Evolutionary conservation across 2,113 vertebrate genomes (phyloP), one percentile per base, ranked within the genome.

Genomic region (Boulengeromyrus knoepffleri): DNA sequence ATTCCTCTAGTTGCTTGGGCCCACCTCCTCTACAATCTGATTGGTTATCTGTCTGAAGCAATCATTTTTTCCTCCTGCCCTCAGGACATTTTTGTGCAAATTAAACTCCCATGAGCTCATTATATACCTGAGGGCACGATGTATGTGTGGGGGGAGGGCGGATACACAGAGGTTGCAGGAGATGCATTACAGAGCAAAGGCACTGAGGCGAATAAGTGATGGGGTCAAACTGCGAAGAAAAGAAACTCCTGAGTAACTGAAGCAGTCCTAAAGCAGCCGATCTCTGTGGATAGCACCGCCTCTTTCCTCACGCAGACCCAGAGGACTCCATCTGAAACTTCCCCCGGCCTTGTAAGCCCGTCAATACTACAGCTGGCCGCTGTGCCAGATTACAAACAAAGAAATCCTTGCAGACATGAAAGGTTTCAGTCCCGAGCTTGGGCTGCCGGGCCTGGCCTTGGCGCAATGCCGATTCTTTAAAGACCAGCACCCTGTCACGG

Each of bases 291-390:
- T 91, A 88, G 87, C 50, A 92, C 92, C 92, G 91, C 90, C 93
- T 94, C 94, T 93, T 93, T 92, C 91, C 94, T 93, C 91, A 93
- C 92, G 93, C 89, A 87, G 50, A 91, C 89, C 92, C 31, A 58
- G 49, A 31, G 27, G 9, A 74, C 74, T 88, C 17, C 53, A 36
- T 17, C 49, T 91, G 36, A 89, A 91, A 91, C 86, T 66, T 66
- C 86, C 21, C 39, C 21, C 5, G 46, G 85, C 15, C 10, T 5
- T 52, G 31, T 31, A 66, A 88, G 88, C 58, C 87, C 42, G 88
- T 86, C 52, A 52, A 50, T 70, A 80, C 92, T 91, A 90, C 91
- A 91, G 89, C 89, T 85, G 87, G 50, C 86, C 90, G 91, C 88
- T 90, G 90, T 90, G 89, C 90, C 90, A 80, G 47, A 39, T 80